Conservation (phyloP, 2,888 invertebrate species). For the Pandemis cinnamomeana region DNA sequence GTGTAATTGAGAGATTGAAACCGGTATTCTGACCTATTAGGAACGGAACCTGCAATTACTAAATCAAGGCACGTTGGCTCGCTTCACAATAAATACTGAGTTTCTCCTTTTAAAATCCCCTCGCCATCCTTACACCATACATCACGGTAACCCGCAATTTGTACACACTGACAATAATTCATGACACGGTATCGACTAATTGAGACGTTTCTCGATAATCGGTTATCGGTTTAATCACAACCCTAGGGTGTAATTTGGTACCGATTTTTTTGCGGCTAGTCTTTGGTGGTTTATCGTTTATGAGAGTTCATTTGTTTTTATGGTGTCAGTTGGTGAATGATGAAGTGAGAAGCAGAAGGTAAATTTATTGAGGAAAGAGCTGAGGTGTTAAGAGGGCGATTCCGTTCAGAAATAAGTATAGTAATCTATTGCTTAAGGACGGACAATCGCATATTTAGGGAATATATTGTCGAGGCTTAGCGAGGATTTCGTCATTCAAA, state of each 20-base stretch:
- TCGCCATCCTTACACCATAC: constrained; percentile 36
- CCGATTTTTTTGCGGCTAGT: constrained; percentile 52
- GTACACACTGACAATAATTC: constrained; percentile 28
- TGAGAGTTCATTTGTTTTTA: constrained; percentile 3
- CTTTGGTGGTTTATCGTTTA: constrained; percentile 47
- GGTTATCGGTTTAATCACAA: constrained; percentile 51
- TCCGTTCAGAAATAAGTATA: too few relatives aligned
- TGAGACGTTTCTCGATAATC: constrained; percentile 67
- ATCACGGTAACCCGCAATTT: constrained; percentile 36
- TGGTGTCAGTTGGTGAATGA: not conserved
- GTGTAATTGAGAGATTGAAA: not conserved
- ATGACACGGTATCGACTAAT: constrained; percentile 51
- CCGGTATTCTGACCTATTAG: not conserved
- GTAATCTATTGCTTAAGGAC: too few relatives aligned
- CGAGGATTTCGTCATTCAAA: too few relatives aligned
- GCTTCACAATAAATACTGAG: constrained; percentile 19
- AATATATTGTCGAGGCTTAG: too few relatives aligned
- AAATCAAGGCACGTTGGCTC: not conserved
- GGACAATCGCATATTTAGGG: too few relatives aligned
- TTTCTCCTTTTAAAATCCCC: constrained; percentile 38
- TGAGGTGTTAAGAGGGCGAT: not conserved
- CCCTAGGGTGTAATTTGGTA: constrained; percentile 62
- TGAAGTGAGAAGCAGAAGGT: not conserved
- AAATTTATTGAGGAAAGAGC: constrained; percentile 10
- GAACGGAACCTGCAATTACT: constrained; percentile 1